phyloP scores from a whole-genome alignment of 2,888 invertebrate genomes.

The Eurytoma californica region DNA sequence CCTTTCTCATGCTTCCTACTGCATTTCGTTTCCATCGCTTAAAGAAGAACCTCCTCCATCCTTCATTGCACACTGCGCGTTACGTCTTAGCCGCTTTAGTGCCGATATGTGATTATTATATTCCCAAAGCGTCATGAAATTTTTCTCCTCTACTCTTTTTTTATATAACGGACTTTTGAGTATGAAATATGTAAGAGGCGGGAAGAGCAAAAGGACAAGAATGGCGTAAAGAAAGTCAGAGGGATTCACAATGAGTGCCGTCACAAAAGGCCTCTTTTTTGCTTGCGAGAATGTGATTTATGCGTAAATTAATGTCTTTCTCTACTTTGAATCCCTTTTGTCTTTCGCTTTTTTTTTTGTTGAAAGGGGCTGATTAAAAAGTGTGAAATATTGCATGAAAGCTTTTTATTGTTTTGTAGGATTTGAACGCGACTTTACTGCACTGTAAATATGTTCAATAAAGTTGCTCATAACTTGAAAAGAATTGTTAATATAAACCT shows the following conservation, averaged over 20 bases:
- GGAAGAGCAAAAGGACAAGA: not conserved
- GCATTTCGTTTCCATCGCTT: constrained; percentile 15
- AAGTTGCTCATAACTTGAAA: no score
- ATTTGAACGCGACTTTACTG: no score
- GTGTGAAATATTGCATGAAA: constrained; percentile 13
- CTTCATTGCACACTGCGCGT: not conserved
- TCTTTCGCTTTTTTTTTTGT: not conserved
- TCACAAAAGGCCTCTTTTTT: constrained; percentile 16
- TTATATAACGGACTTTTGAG: not conserved
- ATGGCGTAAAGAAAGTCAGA: not conserved
- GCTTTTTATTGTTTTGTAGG: no score
- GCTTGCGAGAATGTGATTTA: not conserved
- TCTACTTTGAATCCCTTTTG: not conserved
- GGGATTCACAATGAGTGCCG: constrained; percentile 21
- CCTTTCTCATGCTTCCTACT: constrained; percentile 28
- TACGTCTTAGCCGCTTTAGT: constrained; percentile 23
- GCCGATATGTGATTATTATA: constrained; percentile 61
- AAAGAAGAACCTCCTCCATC: constrained; percentile 7
- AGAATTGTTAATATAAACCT: no score
- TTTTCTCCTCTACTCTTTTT: constrained; percentile 14
- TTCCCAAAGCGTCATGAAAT: constrained; percentile 53
- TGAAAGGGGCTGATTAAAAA: constrained; percentile 15
- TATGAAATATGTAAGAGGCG: not conserved
- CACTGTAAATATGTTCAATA: no score
- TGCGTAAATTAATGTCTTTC: constrained; percentile 26